Evolutionary conservation across 2,797 vertebrate species (phyloP).

Genomic region (Chromobotia macracanthus): DNA sequence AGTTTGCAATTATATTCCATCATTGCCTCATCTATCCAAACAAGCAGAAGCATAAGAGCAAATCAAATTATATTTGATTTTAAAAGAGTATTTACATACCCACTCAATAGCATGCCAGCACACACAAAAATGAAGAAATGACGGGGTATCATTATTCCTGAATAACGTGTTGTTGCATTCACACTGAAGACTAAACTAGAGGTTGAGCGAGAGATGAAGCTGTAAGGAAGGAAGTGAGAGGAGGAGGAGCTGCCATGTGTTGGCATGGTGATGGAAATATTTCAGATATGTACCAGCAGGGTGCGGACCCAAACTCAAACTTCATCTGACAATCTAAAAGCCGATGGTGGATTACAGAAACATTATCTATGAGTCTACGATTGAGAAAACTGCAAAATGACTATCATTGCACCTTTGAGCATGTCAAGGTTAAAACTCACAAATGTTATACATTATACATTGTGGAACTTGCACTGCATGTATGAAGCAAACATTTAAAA

Average conservation of each 20-base stretch:
- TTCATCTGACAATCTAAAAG: too few species aligned
- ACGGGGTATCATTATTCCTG: background rate
- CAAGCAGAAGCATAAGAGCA: background rate
- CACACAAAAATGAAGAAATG: background rate
- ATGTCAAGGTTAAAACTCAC: too few species aligned
- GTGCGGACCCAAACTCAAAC: too few species aligned
- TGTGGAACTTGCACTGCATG: too few species aligned
- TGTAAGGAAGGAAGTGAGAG: background rate
- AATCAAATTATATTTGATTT: background rate
- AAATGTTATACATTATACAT: too few species aligned
- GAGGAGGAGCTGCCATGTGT: slow-evolving; percentile 1
- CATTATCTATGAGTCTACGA: too few species aligned
- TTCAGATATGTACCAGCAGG: too few species aligned
- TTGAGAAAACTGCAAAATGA: too few species aligned
- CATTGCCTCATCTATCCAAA: background rate
- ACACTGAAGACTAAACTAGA: background rate
- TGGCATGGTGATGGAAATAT: background rate
- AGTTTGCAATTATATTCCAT: too few species aligned
- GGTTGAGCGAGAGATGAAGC: background rate
- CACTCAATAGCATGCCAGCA: background rate
- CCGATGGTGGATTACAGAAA: too few species aligned
- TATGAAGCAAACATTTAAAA: too few species aligned
- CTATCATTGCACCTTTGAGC: too few species aligned
- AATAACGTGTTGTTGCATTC: background rate
- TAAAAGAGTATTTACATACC: background rate